Percentiles rank a stretch among this genome's conserved stretches.
Evolutionary conservation across 2,888 invertebrate genomes (phyloP).

Genomic region (Aphelenchoides bicaudatus): DNA sequence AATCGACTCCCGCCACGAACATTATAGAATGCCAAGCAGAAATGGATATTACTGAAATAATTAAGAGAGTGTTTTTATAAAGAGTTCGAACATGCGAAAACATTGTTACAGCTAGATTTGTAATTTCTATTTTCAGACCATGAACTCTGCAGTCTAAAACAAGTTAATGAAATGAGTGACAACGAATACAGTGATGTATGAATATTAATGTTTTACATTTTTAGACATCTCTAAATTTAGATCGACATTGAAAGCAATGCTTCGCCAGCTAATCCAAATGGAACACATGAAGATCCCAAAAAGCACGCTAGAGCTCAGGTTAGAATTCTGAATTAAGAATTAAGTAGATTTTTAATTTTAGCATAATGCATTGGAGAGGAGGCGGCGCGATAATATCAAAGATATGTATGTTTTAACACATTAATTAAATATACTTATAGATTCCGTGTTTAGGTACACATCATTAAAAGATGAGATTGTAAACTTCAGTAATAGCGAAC

Average conservation of each 20-base stretch:
- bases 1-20: no score
- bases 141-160: conserved; percentile 7
- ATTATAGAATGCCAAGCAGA: no score
- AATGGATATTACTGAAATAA: no score
- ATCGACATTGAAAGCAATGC: conserved; percentile 27
- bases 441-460: conserved; percentile 41
- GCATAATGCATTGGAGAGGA: conserved; percentile 54
- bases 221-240: conserved; percentile 21
- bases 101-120: no score
- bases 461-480: conserved; percentile 50
- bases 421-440: background rate
- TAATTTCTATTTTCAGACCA: no score
- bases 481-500: conserved; percentile 43
- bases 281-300: conserved; percentile 29
- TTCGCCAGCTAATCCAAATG: conserved; percentile 21
- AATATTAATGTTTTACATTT: conserved; percentile 25
- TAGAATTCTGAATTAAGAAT: no score
- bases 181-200: conserved; percentile 39
- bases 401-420: no score
- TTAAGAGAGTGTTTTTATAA: no score
- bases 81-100: no score
- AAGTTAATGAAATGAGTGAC: conserved; percentile 29
- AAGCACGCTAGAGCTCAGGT: conserved; percentile 55
- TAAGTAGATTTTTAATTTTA: no score
- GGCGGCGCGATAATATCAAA: conserved; percentile 57